These are phyloP conservation scores for Temnothorax curvispinosus DNA, from an alignment of 1,140 invertebrate species.

Conservation along the genomic window DNA sequence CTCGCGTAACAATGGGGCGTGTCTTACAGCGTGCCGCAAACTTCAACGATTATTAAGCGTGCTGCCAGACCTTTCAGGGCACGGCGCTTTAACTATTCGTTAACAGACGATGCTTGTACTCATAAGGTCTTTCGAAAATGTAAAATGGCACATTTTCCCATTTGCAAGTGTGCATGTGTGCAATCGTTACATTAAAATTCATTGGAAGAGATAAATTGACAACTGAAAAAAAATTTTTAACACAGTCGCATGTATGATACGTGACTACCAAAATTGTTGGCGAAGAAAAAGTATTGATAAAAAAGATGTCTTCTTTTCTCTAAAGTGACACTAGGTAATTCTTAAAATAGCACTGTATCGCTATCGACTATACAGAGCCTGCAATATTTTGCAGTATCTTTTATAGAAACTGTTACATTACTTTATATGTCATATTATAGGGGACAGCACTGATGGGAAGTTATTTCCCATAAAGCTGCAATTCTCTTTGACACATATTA, in stretches of 20 bases:
- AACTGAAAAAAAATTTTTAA: neutral
- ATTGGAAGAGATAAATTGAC: neutral
- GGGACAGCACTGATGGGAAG: slow-evolving; percentile 32
- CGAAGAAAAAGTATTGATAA: too few relatives aligned
- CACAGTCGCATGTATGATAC: neutral
- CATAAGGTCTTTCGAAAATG: neutral
- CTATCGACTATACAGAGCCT: neutral
- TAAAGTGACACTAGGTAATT: neutral
- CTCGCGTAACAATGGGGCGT: slow-evolving; percentile 77
- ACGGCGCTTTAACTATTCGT: slow-evolving; percentile 58
- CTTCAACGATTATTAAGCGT: slow-evolving; percentile 82
- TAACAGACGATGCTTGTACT: neutral
- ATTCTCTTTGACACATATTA: slow-evolving; percentile 57
- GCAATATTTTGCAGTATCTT: neutral
- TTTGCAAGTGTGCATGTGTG: neutral
- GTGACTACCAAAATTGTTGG: too few relatives aligned
- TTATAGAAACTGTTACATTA: slow-evolving; percentile 24
- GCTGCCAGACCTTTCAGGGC: slow-evolving; percentile 40
- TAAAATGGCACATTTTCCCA: neutral
- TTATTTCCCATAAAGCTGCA: slow-evolving; percentile 53
- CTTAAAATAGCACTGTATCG: neutral
- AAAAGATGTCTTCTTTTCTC: neutral
- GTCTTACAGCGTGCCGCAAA: slow-evolving; percentile 75
- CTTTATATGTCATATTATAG: slow-evolving; percentile 40
- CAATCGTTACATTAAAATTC: neutral